A percentile compares a stretch with the other conserved stretches of the same genome.
phyloP scores from a whole-genome alignment of 2,113 vertebrate species.

The Toxotes chatareus region DNA sequence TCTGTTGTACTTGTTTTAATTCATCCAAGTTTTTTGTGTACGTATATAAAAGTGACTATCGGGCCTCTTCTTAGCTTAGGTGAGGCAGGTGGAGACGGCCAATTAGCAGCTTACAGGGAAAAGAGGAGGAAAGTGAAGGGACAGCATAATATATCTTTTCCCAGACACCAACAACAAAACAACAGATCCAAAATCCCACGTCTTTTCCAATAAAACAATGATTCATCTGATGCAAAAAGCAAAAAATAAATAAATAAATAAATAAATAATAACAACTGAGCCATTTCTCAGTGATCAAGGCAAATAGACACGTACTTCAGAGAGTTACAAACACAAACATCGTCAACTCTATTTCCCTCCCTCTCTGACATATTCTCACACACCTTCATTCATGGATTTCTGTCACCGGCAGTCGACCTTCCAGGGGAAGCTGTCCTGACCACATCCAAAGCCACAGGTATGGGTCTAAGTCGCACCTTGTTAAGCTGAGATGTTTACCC shows the following conservation, averaged over 20 bases:
- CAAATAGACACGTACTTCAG: neutral
- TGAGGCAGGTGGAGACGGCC: conserved; percentile 48
- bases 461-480: conserved; percentile 69
- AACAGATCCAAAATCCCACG: neutral
- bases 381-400: conserved; percentile 62
- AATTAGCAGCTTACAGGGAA: conserved; percentile 46
- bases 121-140: conserved; percentile 19
- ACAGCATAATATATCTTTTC: conserved; percentile 19
- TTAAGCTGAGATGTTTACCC: conserved; percentile 78
- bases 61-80: conserved; percentile 39
- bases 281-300: neutral
- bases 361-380: conserved; percentile 19
- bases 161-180: neutral
- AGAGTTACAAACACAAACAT: neutral
- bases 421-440: conserved; percentile 52
- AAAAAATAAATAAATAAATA: too few relatives aligned
- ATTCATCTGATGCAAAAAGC: neutral
- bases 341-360: neutral
- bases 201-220: neutral
- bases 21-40: neutral
- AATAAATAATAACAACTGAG: neutral
- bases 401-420: conserved; percentile 44
- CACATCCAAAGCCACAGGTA: conserved; percentile 75
- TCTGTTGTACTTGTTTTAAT: neutral
- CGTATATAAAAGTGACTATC: conserved; percentile 24